Evolutionary conservation across 2,113 vertebrate genomes (phyloP).

Genomic region (Colossoma macropomum): DNA sequence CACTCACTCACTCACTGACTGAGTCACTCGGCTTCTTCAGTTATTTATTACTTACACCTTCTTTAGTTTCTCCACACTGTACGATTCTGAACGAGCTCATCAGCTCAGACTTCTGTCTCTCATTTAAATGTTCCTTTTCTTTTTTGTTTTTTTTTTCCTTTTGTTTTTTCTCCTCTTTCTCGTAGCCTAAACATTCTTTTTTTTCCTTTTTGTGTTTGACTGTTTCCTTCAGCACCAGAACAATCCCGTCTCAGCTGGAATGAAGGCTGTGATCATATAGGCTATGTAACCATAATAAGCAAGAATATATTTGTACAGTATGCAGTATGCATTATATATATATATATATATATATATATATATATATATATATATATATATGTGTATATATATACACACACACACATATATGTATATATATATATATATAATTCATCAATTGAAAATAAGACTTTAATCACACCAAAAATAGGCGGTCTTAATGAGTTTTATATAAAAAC

Average conservation of each 20-base stretch:
- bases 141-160: neutral
- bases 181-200: neutral
- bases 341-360: too few relatives aligned
- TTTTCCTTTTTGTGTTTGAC: slow-evolving; percentile 37
- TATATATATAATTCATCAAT: too few relatives aligned
- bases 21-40: neutral
- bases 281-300: too few relatives aligned
- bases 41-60: neutral
- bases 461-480: too few relatives aligned
- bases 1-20: neutral
- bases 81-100: neutral
- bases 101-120: neutral
- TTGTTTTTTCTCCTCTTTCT: neutral
- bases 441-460: too few relatives aligned
- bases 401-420: too few relatives aligned
- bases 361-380: too few relatives aligned
- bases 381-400: too few relatives aligned
- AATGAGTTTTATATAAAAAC: too few relatives aligned
- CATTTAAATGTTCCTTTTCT: neutral
- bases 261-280: too few relatives aligned
- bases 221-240: slow-evolving; percentile 26
- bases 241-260: neutral
- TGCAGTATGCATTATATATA: too few relatives aligned
- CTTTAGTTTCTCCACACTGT: slow-evolving; percentile 41
- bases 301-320: too few relatives aligned